These are phyloP conservation scores for Hippopotamyrus pictus DNA, from an alignment of 2,797 vertebrate genomes.

Conservation along the genomic window DNA sequence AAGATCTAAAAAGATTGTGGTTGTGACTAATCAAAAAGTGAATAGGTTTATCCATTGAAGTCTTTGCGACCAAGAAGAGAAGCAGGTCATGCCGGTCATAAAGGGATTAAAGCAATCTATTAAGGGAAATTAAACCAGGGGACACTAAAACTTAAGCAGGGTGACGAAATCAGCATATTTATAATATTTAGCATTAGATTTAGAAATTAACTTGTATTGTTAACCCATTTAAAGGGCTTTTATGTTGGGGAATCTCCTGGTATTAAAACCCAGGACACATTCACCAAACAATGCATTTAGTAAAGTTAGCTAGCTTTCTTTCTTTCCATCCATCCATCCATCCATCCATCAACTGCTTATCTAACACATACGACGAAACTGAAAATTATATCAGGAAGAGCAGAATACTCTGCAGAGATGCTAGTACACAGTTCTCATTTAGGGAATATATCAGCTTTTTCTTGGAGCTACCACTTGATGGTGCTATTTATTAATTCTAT, in stretches of 20 bases:
- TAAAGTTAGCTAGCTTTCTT: neutral
- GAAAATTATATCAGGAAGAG: neutral
- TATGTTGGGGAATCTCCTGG: neutral
- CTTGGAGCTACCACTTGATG: slow-evolving; percentile 7
- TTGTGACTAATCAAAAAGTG: neutral
- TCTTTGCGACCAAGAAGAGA: neutral
- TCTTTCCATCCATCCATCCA: neutral
- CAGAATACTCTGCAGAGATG: neutral
- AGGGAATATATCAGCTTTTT: neutral
- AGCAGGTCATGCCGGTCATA: neutral
- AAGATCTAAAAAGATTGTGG: neutral
- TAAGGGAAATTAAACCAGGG: neutral
- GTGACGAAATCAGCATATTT: neutral
- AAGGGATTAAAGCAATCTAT: neutral
- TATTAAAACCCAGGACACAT: neutral
- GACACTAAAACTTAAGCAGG: neutral
- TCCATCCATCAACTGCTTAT: neutral
- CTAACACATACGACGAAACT: neutral
- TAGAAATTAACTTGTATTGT: neutral
- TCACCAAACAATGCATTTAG: neutral
- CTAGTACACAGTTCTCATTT: neutral
- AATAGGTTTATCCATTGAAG: neutral
- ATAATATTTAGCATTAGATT: neutral
- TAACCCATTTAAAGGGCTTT: neutral
- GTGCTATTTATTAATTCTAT: slow-evolving; percentile 13